A percentile compares a stretch with the other conserved stretches of the same genome.
Evolutionary conservation across 2,113 vertebrate species (phyloP).

Genomic region (Anarhynchus alexandrinus): DNA sequence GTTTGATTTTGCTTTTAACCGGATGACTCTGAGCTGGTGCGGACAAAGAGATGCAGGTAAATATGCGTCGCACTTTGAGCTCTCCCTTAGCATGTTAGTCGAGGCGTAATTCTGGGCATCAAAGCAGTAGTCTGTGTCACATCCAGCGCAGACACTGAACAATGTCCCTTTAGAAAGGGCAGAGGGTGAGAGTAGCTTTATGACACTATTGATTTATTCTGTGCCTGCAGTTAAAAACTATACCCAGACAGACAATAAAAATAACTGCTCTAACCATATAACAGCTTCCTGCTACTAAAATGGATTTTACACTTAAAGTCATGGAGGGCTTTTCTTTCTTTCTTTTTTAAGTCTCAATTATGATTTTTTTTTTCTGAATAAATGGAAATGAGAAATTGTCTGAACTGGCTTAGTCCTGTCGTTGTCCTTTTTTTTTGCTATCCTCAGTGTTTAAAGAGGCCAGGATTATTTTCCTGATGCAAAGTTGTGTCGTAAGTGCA

Average conservation of each 20-base stretch:
- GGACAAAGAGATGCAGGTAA: not conserved
- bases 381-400: constrained; percentile 60
- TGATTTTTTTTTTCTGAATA: constrained; percentile 23
- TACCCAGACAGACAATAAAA: constrained; percentile 86
- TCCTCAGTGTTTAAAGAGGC: not conserved
- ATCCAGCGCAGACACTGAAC: constrained; percentile 37
- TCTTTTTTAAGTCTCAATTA: constrained; percentile 60
- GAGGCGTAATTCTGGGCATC: not conserved
- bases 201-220: constrained; percentile 81
- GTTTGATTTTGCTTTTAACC: not conserved
- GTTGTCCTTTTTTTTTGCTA: not conserved
- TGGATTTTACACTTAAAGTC: constrained; percentile 82
- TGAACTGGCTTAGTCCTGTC: not conserved
- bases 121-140: constrained; percentile 27
- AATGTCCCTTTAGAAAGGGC: constrained; percentile 75
- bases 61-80: too few relatives aligned
- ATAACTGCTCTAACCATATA: constrained; percentile 80
- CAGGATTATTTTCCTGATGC: not conserved
- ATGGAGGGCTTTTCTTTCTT: constrained; percentile 67
- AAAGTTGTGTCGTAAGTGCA: not conserved
- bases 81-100: not conserved
- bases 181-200: constrained; percentile 75
- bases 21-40: not conserved
- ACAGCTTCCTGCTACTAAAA: constrained; percentile 76
- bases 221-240: constrained; percentile 80